Percentiles rank a stretch among this genome's conserved stretches.
phyloP scores from a whole-genome alignment of 1,140 invertebrate species.

The Trichonephila inaurata region DNA sequence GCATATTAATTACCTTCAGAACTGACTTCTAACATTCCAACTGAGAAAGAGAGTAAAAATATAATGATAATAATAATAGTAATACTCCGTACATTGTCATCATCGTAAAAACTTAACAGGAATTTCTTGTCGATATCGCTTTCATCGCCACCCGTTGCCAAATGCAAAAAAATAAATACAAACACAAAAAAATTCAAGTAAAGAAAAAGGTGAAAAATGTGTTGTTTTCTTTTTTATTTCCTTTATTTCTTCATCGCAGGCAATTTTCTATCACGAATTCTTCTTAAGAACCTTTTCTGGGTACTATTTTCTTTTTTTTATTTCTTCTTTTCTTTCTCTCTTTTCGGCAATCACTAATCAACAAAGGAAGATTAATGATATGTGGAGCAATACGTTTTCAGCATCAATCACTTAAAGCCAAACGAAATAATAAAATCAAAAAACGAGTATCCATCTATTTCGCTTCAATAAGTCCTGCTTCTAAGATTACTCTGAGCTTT shows the following conservation, averaged over 20 bases:
- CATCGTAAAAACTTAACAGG: constrained; percentile 25
- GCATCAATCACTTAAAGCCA: constrained; percentile 69
- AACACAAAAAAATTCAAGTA: not conserved
- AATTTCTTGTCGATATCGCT: constrained; percentile 52
- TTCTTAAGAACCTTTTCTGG: constrained; percentile 44
- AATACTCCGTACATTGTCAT: not conserved
- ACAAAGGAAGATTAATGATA: constrained; percentile 73
- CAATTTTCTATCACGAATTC: constrained; percentile 63
- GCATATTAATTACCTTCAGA: constrained; percentile 2
- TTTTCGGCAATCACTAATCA: constrained; percentile 64
- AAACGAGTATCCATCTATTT: constrained; percentile 46
- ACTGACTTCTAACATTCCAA: not conserved
- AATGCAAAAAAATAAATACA: not conserved
- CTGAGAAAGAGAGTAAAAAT: not conserved
- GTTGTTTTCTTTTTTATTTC: constrained; percentile 31
- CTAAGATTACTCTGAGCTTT: constrained; percentile 11
- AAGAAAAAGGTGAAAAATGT: constrained; percentile 41
- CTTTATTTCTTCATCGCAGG: constrained; percentile 57
- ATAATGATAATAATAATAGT: not conserved
- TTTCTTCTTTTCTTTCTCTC: not conserved
- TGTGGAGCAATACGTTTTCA: constrained; percentile 40
- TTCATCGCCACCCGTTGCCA: constrained; percentile 10
- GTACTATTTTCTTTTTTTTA: not conserved
- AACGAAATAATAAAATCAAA: constrained; percentile 56
- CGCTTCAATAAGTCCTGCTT: constrained; percentile 56